phyloP scores from a whole-genome alignment of 2,888 invertebrate genomes.

The Escarpia spicata region DNA sequence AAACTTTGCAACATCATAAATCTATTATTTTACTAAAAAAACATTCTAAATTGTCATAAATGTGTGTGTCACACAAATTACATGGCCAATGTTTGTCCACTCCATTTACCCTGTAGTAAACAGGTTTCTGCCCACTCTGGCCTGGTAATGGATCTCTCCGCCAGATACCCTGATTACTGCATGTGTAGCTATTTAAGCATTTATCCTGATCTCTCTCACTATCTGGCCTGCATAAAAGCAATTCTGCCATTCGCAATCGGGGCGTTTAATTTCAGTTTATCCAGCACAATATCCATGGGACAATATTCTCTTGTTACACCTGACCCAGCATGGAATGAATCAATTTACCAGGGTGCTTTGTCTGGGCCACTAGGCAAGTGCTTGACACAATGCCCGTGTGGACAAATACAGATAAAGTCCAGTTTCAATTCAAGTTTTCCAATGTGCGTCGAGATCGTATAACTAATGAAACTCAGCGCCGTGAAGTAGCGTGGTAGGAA shows the following conservation, averaged over 20 bases:
- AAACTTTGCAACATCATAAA: background rate
- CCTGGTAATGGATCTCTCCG: background rate
- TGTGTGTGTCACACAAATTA: background rate
- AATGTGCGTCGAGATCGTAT: background rate
- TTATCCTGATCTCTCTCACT: background rate
- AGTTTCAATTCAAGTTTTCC: background rate
- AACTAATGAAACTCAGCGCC: background rate
- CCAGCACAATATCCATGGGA: constrained; percentile 4
- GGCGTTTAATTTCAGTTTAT: constrained; percentile 12
- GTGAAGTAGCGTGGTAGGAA: background rate
- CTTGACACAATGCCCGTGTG: background rate
- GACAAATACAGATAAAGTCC: background rate
- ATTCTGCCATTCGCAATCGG: background rate
- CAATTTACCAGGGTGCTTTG: constrained; percentile 8
- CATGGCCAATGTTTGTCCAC: background rate
- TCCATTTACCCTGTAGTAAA: background rate
- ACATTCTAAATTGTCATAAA: background rate
- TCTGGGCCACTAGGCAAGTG: background rate
- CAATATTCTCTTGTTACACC: constrained; percentile 13
- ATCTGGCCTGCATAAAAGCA: background rate
- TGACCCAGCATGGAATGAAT: background rate
- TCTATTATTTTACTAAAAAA: background rate
- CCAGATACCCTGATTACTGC: background rate
- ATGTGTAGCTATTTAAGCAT: background rate
- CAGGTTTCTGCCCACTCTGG: background rate